Evolutionary conservation across 2,113 vertebrate genomes (phyloP).

Genomic region (Pungitius pungitius): DNA sequence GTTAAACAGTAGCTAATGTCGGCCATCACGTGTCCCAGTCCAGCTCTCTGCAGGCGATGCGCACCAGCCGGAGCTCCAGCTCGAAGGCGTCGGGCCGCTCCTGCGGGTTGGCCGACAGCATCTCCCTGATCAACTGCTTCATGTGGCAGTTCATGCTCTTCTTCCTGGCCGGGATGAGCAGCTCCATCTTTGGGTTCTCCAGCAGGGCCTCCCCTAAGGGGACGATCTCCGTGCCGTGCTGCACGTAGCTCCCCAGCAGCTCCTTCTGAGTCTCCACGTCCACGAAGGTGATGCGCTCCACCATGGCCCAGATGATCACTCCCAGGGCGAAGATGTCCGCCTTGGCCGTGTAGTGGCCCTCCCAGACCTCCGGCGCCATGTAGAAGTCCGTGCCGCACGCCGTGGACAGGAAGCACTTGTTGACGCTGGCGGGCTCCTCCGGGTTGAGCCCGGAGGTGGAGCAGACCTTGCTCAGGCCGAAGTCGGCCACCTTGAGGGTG

Average conservation of each 20-base stretch:
- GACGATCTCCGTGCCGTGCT: constrained; percentile 91
- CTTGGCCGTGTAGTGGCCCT: constrained; percentile 97
- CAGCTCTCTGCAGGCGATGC: constrained; percentile 94
- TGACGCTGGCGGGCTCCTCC: constrained; percentile 92
- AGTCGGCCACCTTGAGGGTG: constrained; percentile 95
- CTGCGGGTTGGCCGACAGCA: constrained; percentile 96
- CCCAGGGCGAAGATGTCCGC: constrained; percentile 97
- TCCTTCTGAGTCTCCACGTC: constrained; percentile 96
- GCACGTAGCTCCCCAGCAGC: constrained; percentile 93
- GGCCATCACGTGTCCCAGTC: constrained; percentile 94
- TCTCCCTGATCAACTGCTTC: constrained; percentile 95
- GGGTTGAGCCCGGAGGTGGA: constrained; percentile 89
- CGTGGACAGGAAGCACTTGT: constrained; percentile 95
- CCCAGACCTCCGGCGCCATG: constrained; percentile 98
- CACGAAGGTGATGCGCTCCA: constrained; percentile 95
- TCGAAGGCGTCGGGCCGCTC: constrained; percentile 96
- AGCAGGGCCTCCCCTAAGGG: constrained; percentile 94
- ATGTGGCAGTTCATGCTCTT: constrained; percentile 94
- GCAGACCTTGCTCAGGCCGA: constrained; percentile 96
- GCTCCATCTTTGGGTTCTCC: constrained; percentile 97
- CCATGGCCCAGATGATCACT: constrained; percentile 98
- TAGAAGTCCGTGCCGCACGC: constrained; percentile 97
- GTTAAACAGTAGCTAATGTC: constrained; percentile 38
- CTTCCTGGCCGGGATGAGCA: constrained; percentile 93
- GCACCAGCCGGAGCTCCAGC: constrained; percentile 93